Base-by-base conservation (phyloP, 2,888 invertebrate genomes). In the Anthoptus insignis region DNA sequence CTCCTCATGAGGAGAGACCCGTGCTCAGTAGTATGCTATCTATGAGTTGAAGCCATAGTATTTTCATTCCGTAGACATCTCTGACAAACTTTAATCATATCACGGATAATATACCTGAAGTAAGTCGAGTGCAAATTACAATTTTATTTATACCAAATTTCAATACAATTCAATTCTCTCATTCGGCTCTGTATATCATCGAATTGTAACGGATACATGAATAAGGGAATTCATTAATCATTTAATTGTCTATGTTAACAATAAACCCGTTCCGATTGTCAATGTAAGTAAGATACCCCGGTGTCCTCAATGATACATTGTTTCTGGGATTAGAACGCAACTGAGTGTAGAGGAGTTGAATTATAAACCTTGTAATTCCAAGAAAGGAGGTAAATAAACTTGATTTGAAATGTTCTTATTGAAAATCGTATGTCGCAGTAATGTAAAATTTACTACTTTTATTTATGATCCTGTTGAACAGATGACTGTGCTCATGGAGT, bases 231-330 rank as follows among this genome's bases (percentile, higher is more conserved):
- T 42, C 45, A 45, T 45, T 45, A 45, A 45, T 22, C 21, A 45
- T 45, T 45, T 45, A 22, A 45, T 45, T 45, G 45, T 45, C 5
- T 45, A 11, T 42, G 16, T 42, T 42, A 42, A 42, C 42, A 42
- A 42, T 42, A 19, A 37, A 42, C 19, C 19, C 19, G 42, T 42
- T 42, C 11, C 16, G 39, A 39, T 39, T 45, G 45, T 45, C 9
- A 42, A 19, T 45, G 22, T 45, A 22, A 21, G 22, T 45, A 45
- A 45, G 45, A 45, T 45, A 45, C 45, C 45, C 13, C 13, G 21
- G 13, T 45, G 21, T 45, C 45, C 45, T 45, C 45, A 13, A 45
- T 45, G 21, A 45, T 45, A 45, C 22, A 45, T 45, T 45, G 45
- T 22, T 45, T 22, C 21, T 45, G 45, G 45, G 8, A 45, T 45